Evolutionary conservation across 2,113 vertebrate species (phyloP).

Genomic region (Ceratotherium simum): DNA sequence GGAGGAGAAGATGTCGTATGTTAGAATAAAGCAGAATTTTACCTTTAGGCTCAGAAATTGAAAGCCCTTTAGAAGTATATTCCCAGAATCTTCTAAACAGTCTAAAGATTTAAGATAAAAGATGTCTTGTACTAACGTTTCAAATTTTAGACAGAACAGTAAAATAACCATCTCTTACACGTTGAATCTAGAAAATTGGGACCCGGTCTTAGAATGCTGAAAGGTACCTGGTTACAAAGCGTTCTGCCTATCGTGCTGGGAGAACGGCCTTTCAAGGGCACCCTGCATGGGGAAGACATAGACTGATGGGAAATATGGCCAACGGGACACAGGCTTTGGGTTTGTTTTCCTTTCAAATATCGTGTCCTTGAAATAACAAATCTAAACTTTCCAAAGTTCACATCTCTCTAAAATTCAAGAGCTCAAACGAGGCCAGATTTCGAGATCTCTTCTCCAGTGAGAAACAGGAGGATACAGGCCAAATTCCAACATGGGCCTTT

Average conservation of each 20-base stretch:
- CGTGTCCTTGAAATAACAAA: conserved; percentile 68
- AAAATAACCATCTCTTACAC: not conserved
- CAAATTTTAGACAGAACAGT: not conserved
- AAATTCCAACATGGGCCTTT: conserved; percentile 75
- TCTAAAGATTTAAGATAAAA: conserved; percentile 55
- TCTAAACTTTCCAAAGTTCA: conserved; percentile 56
- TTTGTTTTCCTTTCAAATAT: conserved; percentile 73
- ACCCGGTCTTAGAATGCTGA: not conserved
- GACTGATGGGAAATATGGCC: not conserved
- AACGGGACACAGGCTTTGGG: not conserved
- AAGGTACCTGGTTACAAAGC: not conserved
- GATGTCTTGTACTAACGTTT: not conserved
- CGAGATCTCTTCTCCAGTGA: conserved; percentile 32
- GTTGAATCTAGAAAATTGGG: not conserved
- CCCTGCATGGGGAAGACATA: not conserved
- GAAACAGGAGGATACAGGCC: not conserved
- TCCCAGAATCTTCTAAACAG: not conserved
- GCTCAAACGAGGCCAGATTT: not conserved
- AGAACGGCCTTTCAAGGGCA: not conserved
- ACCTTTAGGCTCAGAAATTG: conserved; percentile 43
- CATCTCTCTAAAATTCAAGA: conserved; percentile 49
- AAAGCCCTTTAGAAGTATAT: conserved; percentile 48
- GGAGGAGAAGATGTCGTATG: not conserved
- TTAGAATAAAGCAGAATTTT: conserved; percentile 37
- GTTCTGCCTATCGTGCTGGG: not conserved